Evolutionary conservation across 2,797 vertebrate genomes (phyloP).

Genomic region (Discoglossus pictus): DNA sequence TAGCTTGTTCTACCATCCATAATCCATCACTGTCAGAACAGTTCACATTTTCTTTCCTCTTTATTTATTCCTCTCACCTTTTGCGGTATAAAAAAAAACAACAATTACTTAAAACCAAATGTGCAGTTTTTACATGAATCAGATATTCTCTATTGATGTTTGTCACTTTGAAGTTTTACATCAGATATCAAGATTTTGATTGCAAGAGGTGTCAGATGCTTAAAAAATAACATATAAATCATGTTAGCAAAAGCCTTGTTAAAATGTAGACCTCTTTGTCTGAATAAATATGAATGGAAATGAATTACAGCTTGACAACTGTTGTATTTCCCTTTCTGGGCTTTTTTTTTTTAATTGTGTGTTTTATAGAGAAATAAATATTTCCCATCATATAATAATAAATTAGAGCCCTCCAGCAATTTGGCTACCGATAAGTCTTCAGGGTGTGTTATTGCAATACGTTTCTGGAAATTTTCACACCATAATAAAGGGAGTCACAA

Average conservation of each 20-base stretch:
- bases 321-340: neutral
- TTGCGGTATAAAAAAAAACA: constrained; percentile 64
- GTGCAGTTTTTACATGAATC: constrained; percentile 34
- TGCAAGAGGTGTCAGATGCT: constrained; percentile 25
- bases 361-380: constrained; percentile 10
- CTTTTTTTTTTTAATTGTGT: constrained; percentile 28
- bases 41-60: constrained; percentile 65
- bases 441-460: constrained; percentile 52
- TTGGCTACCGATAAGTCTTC: constrained; percentile 29
- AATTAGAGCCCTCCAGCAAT: constrained; percentile 12
- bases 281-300: constrained; percentile 14
- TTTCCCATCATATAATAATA: constrained; percentile 9
- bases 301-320: constrained; percentile 20
- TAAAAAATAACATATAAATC: constrained; percentile 49
- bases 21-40: constrained; percentile 71
- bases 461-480: constrained; percentile 61
- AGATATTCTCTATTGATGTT: constrained; percentile 41
- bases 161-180: constrained; percentile 30
- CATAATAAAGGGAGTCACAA: constrained; percentile 85
- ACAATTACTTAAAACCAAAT: constrained; percentile 58
- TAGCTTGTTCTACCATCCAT: constrained; percentile 72
- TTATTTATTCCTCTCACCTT: constrained; percentile 62
- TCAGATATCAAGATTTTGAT: constrained; percentile 32
- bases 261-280: constrained; percentile 4
- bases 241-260: neutral